Evolutionary conservation across 2,888 invertebrate genomes (phyloP), one percentile per base, ranked within the genome.

Genomic region (Amiota mariae): DNA sequence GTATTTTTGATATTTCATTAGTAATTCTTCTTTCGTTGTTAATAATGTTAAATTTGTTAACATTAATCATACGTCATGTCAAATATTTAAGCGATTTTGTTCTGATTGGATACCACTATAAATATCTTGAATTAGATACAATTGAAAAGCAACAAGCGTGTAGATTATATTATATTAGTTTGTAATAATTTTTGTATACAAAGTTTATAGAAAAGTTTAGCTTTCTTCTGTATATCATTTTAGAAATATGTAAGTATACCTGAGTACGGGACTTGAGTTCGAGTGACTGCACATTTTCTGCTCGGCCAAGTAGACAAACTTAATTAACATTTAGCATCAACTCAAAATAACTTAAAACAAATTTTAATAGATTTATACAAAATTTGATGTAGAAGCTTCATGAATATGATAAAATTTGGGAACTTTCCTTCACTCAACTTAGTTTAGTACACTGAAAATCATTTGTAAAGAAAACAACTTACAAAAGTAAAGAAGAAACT

Each of bases 21-120:
- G 18, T 47, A 1, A 6, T 36, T 36, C 36, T 36, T 6, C 8
- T 2, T 51, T 63, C n/a, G 24, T 71, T 20, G 61, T 75, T 78
- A 77, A 78, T 75, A 76, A 76, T 77, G 76, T 72, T 77, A 75
- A 76, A 78, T 74, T 74, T 76, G 75, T 71, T 77, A 76, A 77
- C 76, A 77, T 78, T 78, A 78, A 77, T 78, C 78, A 78, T 78
- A 76, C 73, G 76, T 73, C 76, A 77, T 75, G 77, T 78, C 76
- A 74, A 77, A 67, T 48, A 47, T 15, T 10, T 47, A 66, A 13
- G 8, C 10, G 64, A 48, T 47, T 47, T 66, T 15, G 9, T 48
- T 15, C 48, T 48, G 9, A 36, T 36, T 36, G 36, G 6, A 6
- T 4, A 36, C 24, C 24, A 24, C 24, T 24, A 24, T 24, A 24